A percentile compares a stretch with the other conserved stretches of the same genome.
These are phyloP conservation scores for Gerris lacustris DNA, from an alignment of 2,888 invertebrate genomes.

Conservation along the genomic window DNA sequence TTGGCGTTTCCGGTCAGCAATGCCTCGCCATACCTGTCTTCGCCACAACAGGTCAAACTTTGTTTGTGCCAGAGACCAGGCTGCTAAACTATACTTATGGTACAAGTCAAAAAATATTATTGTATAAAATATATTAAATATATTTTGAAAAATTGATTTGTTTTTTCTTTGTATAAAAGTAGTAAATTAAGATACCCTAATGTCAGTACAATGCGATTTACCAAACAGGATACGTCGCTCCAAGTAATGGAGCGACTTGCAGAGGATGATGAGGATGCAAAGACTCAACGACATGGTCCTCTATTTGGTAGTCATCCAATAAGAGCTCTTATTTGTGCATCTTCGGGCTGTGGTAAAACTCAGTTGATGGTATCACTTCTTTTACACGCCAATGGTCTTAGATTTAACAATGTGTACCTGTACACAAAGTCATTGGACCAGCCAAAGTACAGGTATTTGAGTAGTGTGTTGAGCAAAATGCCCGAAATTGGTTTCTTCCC, in stretches of 20 bases:
- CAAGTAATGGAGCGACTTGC: too few relatives aligned
- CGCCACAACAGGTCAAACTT: not conserved
- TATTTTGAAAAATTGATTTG: too few relatives aligned
- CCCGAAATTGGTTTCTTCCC: constrained; percentile 24
- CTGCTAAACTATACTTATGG: not conserved
- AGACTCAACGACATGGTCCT: not conserved
- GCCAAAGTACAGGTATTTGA: constrained; percentile 32
- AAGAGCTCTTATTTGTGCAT: constrained; percentile 26
- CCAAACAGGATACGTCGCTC: too few relatives aligned
- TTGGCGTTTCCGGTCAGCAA: not conserved
- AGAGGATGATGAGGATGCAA: too few relatives aligned
- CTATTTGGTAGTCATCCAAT: constrained; percentile 18
- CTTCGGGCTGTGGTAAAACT: constrained; percentile 27
- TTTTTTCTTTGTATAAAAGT: too few relatives aligned
- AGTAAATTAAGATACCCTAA: too few relatives aligned
- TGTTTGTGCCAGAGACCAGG: not conserved
- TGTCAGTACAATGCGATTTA: too few relatives aligned
- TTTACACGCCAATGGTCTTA: constrained; percentile 33
- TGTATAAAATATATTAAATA: too few relatives aligned
- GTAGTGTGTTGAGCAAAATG: constrained; percentile 25
- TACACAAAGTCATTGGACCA: constrained; percentile 34
- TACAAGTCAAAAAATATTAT: too few relatives aligned
- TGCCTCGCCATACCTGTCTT: not conserved
- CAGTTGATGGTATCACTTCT: constrained; percentile 28
- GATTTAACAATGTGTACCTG: constrained; percentile 36